phyloP scores from a whole-genome alignment of 2,113 vertebrate species.

The Orycteropus afer region DNA sequence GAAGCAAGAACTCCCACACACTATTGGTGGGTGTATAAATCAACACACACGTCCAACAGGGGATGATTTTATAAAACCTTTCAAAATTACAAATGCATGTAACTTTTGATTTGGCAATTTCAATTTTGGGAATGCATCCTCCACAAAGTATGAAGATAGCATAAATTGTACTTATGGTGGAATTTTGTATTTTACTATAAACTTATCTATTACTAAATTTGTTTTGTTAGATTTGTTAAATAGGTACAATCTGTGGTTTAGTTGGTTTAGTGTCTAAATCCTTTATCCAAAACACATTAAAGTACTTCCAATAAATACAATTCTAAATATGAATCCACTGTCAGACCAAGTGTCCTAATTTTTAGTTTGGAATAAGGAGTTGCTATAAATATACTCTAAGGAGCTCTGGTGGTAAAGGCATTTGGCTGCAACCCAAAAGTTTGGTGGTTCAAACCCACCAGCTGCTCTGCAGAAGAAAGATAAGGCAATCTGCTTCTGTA shows the following conservation, averaged over 20 bases:
- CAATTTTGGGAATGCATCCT: not conserved
- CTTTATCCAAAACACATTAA: not conserved
- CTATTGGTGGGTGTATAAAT: not conserved
- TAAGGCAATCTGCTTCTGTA: too few species aligned
- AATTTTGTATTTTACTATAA: not conserved
- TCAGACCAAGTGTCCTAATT: not conserved
- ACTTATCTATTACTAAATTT: not conserved
- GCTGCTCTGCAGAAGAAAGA: too few species aligned
- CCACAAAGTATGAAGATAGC: not conserved
- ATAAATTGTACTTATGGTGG: not conserved
- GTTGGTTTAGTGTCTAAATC: not conserved
- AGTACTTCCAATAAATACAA: constrained; percentile 9
- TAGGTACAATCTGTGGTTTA: not conserved
- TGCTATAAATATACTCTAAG: too few species aligned
- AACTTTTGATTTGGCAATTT: not conserved
- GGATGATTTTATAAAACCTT: not conserved
- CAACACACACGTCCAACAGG: not conserved
- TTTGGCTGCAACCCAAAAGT: too few species aligned
- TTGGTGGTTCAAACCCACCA: too few species aligned
- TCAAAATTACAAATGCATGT: not conserved
- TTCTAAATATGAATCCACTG: not conserved
- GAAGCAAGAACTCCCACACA: not conserved
- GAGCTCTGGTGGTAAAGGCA: too few species aligned
- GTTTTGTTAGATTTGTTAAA: not conserved
- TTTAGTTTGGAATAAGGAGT: not conserved